Base-by-base conservation (phyloP, 1,140 invertebrate genomes). In the Neoseiulus cucumeris region DNA sequence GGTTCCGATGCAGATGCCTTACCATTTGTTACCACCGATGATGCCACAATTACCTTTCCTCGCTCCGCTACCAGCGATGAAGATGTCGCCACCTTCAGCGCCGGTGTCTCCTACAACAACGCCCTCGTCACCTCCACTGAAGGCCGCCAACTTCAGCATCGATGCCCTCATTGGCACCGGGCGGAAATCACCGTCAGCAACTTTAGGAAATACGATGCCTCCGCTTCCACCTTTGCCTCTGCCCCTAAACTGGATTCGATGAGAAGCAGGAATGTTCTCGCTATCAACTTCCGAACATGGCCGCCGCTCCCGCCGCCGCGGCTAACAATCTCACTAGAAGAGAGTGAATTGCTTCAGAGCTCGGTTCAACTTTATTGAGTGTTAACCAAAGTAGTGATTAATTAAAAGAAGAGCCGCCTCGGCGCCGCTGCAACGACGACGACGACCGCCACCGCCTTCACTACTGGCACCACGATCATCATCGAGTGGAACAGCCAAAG, bases 31-130 rank as follows among this genome's bases (percentile, higher is more conserved):
- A 4, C 51, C 51, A 5, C 51, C 51, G 22, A 29, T 59, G 33
- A 29, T 59, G 14, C 51, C 51, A 4, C 51, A 59, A 25, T 14
- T 59, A 33, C 51, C 51, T n/a, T 33, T 59, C 1, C 69, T 80
- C 9, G 78, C 78, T 64, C 70, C 80, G 1, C 64, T 68, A 44
- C 69, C 72, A 12, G 68, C 69, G 9, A 73, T 75, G 44, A 74
- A 73, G 68, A 68, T 75, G 55, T 71, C 73, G 22, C 67, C 74
- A 72, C 29, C 76, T 75, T 68, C 44, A 6, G 22, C 51, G 12
- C 67, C 67, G 22, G 42, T 66, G 1, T 42, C 44, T 39, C 65
- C 67, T 2, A 55, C 33, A 55, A 67, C 67, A 6, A 41, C 67
- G 72, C 64, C 68, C 22, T 68, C 69, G 20, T 65, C 65, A 1